phyloP scores from a whole-genome alignment of 35 echinoderm and acorn worm genomes.

The Apostichopus japonicus region DNA sequence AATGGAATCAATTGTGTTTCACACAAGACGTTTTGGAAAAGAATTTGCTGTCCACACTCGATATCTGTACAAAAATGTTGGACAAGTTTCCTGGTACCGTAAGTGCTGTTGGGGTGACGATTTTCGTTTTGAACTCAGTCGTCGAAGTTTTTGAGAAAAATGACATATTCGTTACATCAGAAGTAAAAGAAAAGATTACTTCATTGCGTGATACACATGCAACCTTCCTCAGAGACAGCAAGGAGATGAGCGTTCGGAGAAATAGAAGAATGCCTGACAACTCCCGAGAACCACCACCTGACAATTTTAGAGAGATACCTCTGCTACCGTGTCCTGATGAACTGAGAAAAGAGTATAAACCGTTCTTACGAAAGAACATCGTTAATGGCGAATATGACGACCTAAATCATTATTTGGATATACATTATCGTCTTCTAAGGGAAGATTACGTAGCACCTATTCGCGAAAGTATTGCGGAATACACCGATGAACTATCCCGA shows the following conservation, averaged over 20 bases:
- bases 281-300: conserved; percentile 57
- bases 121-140: conserved; percentile 41
- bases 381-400: conserved; percentile 61
- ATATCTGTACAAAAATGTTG: conserved; percentile 22
- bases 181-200: neutral
- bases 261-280: neutral
- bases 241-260: conserved; percentile 16
- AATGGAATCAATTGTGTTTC: neutral
- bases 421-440: conserved; percentile 73
- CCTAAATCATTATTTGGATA: conserved; percentile 59
- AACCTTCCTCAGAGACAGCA: conserved; percentile 15
- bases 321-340: conserved; percentile 50
- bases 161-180: neutral
- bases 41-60: neutral
- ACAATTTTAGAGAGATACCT: conserved; percentile 72
- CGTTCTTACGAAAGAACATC: conserved; percentile 61
- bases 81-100: conserved; percentile 37
- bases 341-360: conserved; percentile 17
- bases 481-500: conserved; percentile 1
- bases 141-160: conserved; percentile 2
- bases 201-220: neutral
- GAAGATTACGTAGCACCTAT: conserved; percentile 78
- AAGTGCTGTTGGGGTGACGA: conserved; percentile 19
- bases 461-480: conserved; percentile 64
- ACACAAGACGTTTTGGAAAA: neutral